Percentiles rank a stretch among this genome's conserved stretches.
phyloP scores from a whole-genome alignment of 2,113 vertebrate genomes.

The Alectura lathami region DNA sequence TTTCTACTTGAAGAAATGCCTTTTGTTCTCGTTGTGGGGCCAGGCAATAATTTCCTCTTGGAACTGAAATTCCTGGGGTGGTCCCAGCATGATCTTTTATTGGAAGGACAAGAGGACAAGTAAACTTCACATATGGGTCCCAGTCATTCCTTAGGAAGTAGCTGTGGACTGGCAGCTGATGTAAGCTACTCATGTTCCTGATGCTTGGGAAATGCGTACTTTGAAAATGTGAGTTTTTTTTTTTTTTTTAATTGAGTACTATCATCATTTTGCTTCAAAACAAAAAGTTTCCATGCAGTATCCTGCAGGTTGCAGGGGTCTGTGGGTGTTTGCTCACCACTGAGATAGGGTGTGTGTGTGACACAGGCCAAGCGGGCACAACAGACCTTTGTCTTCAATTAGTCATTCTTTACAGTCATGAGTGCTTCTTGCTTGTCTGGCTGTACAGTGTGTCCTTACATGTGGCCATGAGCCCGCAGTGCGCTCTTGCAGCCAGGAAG shows the following conservation, averaged over 20 bases:
- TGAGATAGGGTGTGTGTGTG: neutral
- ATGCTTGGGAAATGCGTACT: neutral
- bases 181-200: accelerated
- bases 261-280: neutral
- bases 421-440: neutral
- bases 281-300: neutral
- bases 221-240: neutral
- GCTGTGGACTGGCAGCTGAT: neutral
- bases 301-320: neutral
- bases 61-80: neutral
- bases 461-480: too few relatives aligned
- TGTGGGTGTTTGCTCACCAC: accelerated
- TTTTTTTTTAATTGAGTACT: neutral
- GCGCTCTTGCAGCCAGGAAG: too few relatives aligned
- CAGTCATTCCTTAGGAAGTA: neutral
- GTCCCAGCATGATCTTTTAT: neutral
- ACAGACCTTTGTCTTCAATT: slow-evolving; percentile 5
- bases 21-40: neutral
- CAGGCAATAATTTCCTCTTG: neutral
- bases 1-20: neutral
- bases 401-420: neutral
- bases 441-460: neutral
- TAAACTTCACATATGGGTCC: neutral
- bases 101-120: neutral
- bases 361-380: neutral